A percentile compares a stretch with the other conserved stretches of the same genome.
These are phyloP conservation scores for Netelia melanura DNA, from an alignment of 2,888 invertebrate genomes.

Conservation along the genomic window DNA sequence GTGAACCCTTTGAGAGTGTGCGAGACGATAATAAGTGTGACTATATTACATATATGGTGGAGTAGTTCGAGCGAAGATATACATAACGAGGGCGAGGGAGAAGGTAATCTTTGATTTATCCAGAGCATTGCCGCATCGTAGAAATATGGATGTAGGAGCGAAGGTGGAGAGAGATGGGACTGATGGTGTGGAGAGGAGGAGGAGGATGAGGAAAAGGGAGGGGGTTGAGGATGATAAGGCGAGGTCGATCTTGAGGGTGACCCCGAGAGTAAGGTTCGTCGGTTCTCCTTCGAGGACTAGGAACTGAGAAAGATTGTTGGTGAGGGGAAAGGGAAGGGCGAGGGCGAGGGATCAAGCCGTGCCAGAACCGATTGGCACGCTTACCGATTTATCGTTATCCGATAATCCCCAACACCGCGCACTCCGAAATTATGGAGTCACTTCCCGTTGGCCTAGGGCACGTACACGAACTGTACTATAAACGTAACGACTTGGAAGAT, in stretches of 20 bases:
- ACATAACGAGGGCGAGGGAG: not conserved
- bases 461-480: slow-evolving; percentile 27
- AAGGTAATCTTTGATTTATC: slow-evolving; percentile 44
- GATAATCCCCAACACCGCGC: slow-evolving; percentile 36
- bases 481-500: not conserved
- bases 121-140: slow-evolving; percentile 20
- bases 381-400: slow-evolving; percentile 66
- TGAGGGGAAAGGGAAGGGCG: slow-evolving; percentile 1
- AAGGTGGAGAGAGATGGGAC: not conserved
- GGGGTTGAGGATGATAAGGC: slow-evolving; percentile 41
- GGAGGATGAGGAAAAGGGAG: not conserved
- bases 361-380: slow-evolving; percentile 65
- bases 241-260: slow-evolving; percentile 51
- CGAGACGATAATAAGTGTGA: slow-evolving; percentile 38
- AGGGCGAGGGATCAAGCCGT: slow-evolving; percentile 50
- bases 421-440: slow-evolving; percentile 57
- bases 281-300: not conserved
- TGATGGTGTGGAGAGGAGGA: not conserved
- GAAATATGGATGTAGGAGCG: slow-evolving; percentile 27
- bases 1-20: slow-evolving; percentile 14
- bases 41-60: slow-evolving; percentile 5
- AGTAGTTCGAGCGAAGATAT: not conserved
- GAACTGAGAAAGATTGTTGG: not conserved
- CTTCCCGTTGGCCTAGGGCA: slow-evolving; percentile 29
- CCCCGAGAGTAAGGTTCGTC: slow-evolving; percentile 25